These are phyloP conservation scores for Elegia similella DNA, from an alignment of 2,888 invertebrate genomes.

Conservation along the genomic window DNA sequence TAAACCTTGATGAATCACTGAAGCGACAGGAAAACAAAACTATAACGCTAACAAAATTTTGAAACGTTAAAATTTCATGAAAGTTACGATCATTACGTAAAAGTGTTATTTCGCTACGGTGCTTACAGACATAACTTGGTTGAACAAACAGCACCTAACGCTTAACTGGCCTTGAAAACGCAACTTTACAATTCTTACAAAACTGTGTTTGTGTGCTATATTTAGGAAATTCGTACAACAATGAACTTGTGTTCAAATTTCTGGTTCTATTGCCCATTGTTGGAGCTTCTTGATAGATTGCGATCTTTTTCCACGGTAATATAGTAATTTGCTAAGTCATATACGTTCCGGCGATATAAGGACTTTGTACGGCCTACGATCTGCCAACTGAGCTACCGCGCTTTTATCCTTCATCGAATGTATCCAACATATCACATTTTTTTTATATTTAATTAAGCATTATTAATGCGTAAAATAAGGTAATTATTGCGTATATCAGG, in stretches of 20 bases:
- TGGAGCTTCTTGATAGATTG: constrained; percentile 35
- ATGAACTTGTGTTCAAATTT: constrained; percentile 37
- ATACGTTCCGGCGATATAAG: no score
- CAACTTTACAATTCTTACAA: constrained; percentile 23
- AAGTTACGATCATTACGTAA: background rate
- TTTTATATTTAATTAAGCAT: no score
- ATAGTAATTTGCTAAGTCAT: constrained; percentile 20
- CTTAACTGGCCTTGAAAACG: constrained; percentile 29
- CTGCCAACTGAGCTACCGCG: no score
- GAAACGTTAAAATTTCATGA: no score
- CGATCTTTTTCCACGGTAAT: constrained; percentile 38
- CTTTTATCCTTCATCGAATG: no score
- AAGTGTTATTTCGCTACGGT: background rate
- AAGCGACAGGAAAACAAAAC: no score
- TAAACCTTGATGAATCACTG: no score
- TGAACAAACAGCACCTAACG: constrained; percentile 12
- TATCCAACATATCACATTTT: no score
- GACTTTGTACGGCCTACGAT: no score
- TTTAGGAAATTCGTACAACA: constrained; percentile 30
- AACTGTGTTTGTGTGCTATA: constrained; percentile 27
- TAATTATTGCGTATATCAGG: no score
- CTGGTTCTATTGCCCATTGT: constrained; percentile 41
- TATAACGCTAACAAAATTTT: no score
- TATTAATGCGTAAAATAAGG: no score
- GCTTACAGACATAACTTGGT: constrained; percentile 3